These are phyloP conservation scores for Monodelphis domestica DNA, from an alignment of 2,797 vertebrate species.

Conservation along the genomic window DNA sequence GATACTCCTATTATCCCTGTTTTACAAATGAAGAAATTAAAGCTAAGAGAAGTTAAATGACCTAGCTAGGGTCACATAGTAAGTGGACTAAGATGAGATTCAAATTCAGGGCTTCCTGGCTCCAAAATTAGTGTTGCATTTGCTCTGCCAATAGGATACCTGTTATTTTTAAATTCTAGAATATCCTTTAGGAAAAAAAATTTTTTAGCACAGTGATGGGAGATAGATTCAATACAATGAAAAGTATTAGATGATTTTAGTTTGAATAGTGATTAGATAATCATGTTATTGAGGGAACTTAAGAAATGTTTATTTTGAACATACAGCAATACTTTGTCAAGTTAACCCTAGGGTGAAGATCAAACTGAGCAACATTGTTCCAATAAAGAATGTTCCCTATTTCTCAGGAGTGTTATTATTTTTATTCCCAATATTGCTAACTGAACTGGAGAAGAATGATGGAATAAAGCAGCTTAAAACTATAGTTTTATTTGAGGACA, in stretches of 20 bases:
- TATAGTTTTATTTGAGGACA: not conserved
- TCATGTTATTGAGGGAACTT: conserved; percentile 41
- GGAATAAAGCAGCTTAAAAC: not conserved
- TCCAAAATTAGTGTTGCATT: not conserved
- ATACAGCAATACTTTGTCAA: conserved; percentile 19
- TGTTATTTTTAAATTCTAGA: not conserved
- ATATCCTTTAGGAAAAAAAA: not conserved
- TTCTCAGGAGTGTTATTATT: not conserved
- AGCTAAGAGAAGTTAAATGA: not conserved
- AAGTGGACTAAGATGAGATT: not conserved
- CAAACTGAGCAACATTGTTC: conserved; percentile 17
- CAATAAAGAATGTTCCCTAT: not conserved
- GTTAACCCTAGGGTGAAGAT: conserved; percentile 48
- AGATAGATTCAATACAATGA: not conserved
- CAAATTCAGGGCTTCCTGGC: not conserved
- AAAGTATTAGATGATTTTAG: conserved; percentile 28
- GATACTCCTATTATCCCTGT: not conserved
- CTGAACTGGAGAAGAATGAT: not conserved
- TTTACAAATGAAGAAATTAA: not conserved
- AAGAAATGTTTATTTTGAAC: conserved; percentile 33
- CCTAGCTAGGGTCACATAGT: not conserved
- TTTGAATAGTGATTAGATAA: conserved; percentile 40
- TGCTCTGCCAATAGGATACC: not conserved
- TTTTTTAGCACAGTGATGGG: not conserved
- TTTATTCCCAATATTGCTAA: not conserved